Evolutionary conservation across 2,888 invertebrate genomes (phyloP).

Genomic region (Zhuqinia jingwanae): DNA sequence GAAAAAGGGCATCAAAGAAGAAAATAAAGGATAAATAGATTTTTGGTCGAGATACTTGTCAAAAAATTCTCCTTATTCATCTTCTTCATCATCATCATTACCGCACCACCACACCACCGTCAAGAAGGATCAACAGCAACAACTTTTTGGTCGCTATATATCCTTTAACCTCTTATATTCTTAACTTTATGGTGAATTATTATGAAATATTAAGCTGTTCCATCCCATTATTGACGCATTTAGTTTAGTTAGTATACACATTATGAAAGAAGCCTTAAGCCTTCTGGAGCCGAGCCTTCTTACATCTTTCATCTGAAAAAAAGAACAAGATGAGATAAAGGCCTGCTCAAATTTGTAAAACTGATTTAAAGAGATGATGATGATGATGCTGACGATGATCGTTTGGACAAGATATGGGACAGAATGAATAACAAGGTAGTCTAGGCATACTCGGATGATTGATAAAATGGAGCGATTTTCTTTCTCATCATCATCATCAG

Average conservation of each 20-base stretch:
- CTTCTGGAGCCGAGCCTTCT: conserved; percentile 37
- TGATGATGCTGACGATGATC: conserved; percentile 37
- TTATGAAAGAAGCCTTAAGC: conserved; percentile 12
- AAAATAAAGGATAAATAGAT: conserved; percentile 56
- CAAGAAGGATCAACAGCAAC: neutral
- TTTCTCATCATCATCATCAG: neutral
- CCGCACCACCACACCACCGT: too few relatives aligned
- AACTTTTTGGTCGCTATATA: conserved; percentile 8
- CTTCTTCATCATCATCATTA: conserved; percentile 20
- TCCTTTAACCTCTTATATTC: conserved; percentile 17
- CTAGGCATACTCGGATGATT: conserved; percentile 20
- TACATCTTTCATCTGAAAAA: too few relatives aligned
- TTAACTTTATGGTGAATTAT: conserved; percentile 66
- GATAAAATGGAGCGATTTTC: conserved; percentile 37
- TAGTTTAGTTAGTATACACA: conserved; percentile 40
- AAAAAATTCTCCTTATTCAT: conserved; percentile 34
- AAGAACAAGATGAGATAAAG: conserved; percentile 2
- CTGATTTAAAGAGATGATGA: conserved; percentile 54
- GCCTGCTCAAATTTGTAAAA: conserved; percentile 52
- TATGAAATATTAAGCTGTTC: conserved; percentile 73
- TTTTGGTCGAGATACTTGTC: conserved; percentile 27
- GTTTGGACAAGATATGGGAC: conserved; percentile 21
- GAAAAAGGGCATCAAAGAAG: conserved; percentile 26
- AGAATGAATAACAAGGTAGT: conserved; percentile 52
- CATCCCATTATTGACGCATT: conserved; percentile 75